These are phyloP conservation scores for Brachionichthys hirsutus DNA, from an alignment of 2,113 vertebrate species.

Conservation along the genomic window DNA sequence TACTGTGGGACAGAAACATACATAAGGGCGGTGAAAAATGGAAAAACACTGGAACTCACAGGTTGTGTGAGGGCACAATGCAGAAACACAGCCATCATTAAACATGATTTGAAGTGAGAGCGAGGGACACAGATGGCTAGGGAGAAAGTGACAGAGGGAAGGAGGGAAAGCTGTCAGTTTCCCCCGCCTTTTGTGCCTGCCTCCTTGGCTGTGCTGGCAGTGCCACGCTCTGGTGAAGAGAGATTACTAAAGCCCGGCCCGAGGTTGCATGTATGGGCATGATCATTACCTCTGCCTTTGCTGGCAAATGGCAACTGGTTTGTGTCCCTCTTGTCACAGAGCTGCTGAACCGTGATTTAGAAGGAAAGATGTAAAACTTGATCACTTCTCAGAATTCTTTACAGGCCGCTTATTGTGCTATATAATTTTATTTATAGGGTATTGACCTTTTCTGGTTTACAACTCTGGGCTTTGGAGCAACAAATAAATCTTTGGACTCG, in stretches of 20 bases:
- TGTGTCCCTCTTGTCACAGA: conserved; percentile 4
- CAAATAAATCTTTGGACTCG: conserved; percentile 51
- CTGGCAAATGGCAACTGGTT: conserved; percentile 55
- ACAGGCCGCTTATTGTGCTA: conserved; percentile 43
- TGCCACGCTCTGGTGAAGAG: conserved; percentile 61
- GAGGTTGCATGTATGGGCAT: conserved; percentile 68
- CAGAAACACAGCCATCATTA: conserved; percentile 47
- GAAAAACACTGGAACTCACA: conserved; percentile 42
- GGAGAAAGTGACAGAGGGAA: conserved; percentile 49
- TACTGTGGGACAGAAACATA: conserved; percentile 16
- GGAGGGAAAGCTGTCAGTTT: conserved; percentile 58
- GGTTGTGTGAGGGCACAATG: conserved; percentile 53
- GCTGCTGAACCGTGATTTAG: conserved; percentile 48
- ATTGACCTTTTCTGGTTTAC: conserved; percentile 50
- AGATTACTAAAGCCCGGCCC: conserved; percentile 74
- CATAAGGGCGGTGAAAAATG: conserved; percentile 29
- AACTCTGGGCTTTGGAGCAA: conserved; percentile 1
- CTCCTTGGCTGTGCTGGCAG: conserved; percentile 55
- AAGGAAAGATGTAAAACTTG: conserved; percentile 42
- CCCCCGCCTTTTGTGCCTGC: conserved; percentile 18
- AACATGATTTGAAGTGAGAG: conserved; percentile 49
- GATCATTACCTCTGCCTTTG: conserved; percentile 65
- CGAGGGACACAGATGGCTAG: conserved; percentile 66
- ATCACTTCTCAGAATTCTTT: conserved; percentile 57
- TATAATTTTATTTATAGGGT: conserved; percentile 51